Evolutionary conservation across 2,113 vertebrate genomes (phyloP).

Genomic region (Oriolus oriolus): DNA sequence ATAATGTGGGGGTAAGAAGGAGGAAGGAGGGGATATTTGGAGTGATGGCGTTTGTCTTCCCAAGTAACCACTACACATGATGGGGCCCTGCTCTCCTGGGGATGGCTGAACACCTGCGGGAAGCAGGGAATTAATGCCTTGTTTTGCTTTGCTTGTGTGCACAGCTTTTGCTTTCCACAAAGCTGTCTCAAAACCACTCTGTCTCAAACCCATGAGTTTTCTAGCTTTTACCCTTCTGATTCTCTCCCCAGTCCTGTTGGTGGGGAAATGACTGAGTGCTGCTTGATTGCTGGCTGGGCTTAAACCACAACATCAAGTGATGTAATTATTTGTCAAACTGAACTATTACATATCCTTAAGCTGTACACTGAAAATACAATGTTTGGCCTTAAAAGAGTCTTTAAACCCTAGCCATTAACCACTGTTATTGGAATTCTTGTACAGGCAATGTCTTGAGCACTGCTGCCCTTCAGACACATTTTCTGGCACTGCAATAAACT

Average conservation of each 20-base stretch:
- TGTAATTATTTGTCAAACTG: background rate
- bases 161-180: background rate
- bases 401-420: background rate
- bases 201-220: background rate
- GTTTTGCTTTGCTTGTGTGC: background rate
- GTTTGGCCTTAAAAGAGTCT: background rate
- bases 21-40: background rate
- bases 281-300: background rate
- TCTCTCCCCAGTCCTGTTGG: background rate
- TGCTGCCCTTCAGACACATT: background rate
- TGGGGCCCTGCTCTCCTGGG: background rate
- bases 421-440: background rate
- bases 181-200: background rate
- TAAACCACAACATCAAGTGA: background rate
- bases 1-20: background rate
- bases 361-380: background rate
- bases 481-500: background rate
- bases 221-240: background rate
- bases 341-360: background rate
- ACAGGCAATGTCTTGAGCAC: background rate
- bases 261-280: background rate
- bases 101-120: background rate
- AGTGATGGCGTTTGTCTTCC: background rate
- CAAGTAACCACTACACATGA: accelerated
- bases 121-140: background rate